Conservation (phyloP, 2,797 vertebrate genomes). For the Ciconia nigra region DNA sequence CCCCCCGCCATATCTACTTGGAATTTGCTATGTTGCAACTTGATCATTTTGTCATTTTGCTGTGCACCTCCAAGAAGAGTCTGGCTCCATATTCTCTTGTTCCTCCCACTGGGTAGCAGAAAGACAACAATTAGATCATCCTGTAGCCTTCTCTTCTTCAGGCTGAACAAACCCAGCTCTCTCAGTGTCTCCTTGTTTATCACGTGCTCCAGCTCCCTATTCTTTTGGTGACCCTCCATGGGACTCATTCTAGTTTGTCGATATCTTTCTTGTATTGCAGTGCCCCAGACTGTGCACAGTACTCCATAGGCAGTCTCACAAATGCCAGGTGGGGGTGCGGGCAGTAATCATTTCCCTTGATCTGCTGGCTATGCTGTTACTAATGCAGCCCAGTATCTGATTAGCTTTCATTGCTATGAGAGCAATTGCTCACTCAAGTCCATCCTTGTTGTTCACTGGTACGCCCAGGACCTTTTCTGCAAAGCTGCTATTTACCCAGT, state of each 20-base stretch:
- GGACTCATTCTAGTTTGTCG: background rate
- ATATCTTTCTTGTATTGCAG: background rate
- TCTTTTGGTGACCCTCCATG: background rate
- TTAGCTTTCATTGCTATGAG: background rate
- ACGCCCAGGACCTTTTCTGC: background rate
- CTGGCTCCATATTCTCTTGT: background rate
- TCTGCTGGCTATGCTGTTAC: background rate
- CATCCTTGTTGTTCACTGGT: background rate
- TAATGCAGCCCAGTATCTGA: background rate
- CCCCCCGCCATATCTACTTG: background rate
- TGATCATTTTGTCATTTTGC: background rate
- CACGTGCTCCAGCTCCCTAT: background rate
- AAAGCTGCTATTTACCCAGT: background rate
- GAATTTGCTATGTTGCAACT: background rate
- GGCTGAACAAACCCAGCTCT: background rate
- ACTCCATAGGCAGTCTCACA: background rate
- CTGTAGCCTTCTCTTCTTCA: background rate
- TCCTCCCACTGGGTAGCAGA: background rate
- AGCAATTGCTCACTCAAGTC: background rate
- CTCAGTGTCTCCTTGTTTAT: background rate
- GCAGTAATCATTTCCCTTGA: background rate
- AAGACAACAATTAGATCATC: background rate
- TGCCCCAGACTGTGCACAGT: background rate
- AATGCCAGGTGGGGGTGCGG: background rate
- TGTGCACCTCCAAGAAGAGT: background rate